Conservation (phyloP, 2,113 vertebrate species). For the Oophaga pumilio region DNA sequence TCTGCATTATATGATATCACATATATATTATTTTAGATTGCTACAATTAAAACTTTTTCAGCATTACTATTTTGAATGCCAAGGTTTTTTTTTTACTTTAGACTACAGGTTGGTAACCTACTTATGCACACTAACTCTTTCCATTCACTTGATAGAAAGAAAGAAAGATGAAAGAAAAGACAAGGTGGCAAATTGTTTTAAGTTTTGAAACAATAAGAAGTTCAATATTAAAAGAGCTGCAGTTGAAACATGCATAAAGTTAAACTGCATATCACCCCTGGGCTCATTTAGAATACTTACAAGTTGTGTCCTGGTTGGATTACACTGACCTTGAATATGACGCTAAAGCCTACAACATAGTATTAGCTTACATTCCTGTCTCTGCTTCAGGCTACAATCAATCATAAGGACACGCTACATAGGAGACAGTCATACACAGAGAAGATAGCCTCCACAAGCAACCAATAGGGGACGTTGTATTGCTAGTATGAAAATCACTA, state of each 20-base stretch:
- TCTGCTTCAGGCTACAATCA: slow-evolving; percentile 36
- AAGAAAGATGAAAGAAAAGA: no score
- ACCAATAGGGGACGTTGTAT: neutral
- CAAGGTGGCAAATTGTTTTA: neutral
- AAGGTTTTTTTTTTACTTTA: no score
- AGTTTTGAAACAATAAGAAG: neutral
- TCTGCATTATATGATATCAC: no score
- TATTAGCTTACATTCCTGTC: slow-evolving; percentile 41
- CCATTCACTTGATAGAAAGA: neutral
- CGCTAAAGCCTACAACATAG: slow-evolving; percentile 42
- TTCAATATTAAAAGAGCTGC: neutral
- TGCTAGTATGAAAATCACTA: neutral
- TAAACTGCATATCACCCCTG: neutral
- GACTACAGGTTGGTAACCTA: no score
- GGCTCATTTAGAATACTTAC: slow-evolving; percentile 27
- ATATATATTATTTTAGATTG: no score
- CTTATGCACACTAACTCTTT: neutral
- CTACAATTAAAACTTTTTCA: no score
- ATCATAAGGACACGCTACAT: slow-evolving; percentile 39
- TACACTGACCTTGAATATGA: slow-evolving; percentile 41
- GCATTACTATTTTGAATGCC: no score
- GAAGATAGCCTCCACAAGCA: neutral
- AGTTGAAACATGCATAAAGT: neutral
- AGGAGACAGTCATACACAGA: slow-evolving; percentile 17
- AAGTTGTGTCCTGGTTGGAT: slow-evolving; percentile 37